Percentiles rank a stretch among this genome's conserved stretches.
These are phyloP conservation scores for Leucophora obtusa DNA, from an alignment of 2,888 invertebrate genomes.

Conservation along the genomic window DNA sequence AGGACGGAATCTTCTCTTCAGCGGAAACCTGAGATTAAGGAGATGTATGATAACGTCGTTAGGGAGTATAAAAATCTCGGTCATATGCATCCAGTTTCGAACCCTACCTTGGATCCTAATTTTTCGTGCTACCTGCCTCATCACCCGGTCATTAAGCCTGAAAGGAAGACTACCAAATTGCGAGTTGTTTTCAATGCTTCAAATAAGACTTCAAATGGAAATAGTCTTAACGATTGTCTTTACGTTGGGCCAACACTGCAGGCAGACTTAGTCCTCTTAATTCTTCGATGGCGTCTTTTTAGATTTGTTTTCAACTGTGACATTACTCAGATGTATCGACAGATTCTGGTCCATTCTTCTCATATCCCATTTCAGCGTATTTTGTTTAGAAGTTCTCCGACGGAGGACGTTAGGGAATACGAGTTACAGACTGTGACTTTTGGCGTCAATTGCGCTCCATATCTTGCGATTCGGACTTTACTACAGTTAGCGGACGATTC, in stretches of 20 bases:
- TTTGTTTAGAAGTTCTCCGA: too few species aligned
- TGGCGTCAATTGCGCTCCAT: too few species aligned
- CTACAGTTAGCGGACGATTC: too few species aligned
- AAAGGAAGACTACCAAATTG: background rate
- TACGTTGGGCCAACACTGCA: background rate
- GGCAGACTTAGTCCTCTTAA: background rate
- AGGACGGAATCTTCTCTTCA: background rate
- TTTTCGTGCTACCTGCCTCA: slow-evolving; percentile 1
- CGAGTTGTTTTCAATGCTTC: too few species aligned
- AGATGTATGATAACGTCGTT: background rate
- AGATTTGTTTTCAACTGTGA: background rate
- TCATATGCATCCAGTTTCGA: too few species aligned
- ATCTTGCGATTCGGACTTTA: too few species aligned
- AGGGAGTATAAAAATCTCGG: background rate
- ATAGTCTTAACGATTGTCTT: too few species aligned
- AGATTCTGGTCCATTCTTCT: background rate
- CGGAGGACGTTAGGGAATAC: too few species aligned
- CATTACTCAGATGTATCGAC: too few species aligned
- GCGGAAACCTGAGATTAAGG: background rate
- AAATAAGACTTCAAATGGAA: too few species aligned
- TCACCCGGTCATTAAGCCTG: background rate
- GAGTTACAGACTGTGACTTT: too few species aligned
- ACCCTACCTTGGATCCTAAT: too few species aligned
- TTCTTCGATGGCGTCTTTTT: slow-evolving; percentile 1
- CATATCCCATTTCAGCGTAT: background rate